Conservation (phyloP, 2,888 invertebrate genomes). For the Drosophila affinis region DNA sequence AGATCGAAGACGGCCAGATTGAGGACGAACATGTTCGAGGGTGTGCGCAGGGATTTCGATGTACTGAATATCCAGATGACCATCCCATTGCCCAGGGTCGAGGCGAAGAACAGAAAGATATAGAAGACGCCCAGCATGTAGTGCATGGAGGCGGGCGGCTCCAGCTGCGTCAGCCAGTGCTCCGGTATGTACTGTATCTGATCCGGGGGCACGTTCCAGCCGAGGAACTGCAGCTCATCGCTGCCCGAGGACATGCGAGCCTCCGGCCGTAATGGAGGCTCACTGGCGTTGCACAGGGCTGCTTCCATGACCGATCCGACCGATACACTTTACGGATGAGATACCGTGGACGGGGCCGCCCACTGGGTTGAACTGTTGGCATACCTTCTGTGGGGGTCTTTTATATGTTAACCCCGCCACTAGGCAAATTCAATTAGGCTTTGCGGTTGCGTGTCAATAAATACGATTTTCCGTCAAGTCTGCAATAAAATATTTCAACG, state of each 20-base stretch:
- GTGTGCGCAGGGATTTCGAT: conserved; percentile 83
- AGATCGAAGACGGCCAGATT: conserved; percentile 93
- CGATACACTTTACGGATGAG: conserved; percentile 38
- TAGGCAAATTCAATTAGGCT: conserved; percentile 66
- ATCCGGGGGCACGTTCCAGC: conserved; percentile 90
- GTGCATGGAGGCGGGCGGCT: conserved; percentile 91
- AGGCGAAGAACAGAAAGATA: conserved; percentile 89
- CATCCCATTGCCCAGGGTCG: conserved; percentile 91
- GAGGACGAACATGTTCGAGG: conserved; percentile 93
- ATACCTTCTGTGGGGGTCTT: conserved; percentile 21
- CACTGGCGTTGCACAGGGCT: conserved; percentile 70
- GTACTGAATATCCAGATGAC: conserved; percentile 88
- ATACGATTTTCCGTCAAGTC: conserved; percentile 69
- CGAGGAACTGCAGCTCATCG: conserved; percentile 85
- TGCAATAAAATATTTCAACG: conserved; percentile 45
- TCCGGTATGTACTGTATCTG: conserved; percentile 90
- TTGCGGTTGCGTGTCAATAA: conserved; percentile 64
- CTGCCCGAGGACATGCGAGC: conserved; percentile 59
- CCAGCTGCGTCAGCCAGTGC: conserved; percentile 91
- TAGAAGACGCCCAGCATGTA: conserved; percentile 91
- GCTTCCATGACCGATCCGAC: conserved; percentile 22
- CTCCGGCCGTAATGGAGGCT: conserved; percentile 67
- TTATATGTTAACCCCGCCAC: conserved; percentile 47
- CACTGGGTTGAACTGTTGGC: conserved; percentile 32
- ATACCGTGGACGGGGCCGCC: conserved; percentile 10